phyloP scores from a whole-genome alignment of 1,140 invertebrate species.

The Drosophila carrolli region DNA sequence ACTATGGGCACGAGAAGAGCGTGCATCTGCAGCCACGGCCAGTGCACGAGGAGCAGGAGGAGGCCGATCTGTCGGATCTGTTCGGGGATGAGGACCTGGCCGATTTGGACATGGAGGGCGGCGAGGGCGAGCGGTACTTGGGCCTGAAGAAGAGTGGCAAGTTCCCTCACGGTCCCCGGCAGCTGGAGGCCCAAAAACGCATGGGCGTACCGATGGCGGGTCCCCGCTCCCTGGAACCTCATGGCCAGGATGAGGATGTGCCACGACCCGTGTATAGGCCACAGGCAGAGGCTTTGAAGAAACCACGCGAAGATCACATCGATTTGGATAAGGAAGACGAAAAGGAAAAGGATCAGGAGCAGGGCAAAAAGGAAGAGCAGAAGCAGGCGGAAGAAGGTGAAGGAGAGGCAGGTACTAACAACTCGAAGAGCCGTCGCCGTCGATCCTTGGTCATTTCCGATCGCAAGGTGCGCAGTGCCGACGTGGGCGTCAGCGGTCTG shows the following conservation, averaged over 20 bases:
- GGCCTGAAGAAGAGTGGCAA: conserved; percentile 87
- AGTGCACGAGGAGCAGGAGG: conserved; percentile 80
- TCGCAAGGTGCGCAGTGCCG: conserved; percentile 90
- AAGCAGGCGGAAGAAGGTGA: conserved; percentile 6
- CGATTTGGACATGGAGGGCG: conserved; percentile 65
- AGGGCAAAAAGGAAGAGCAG: conserved; percentile 25
- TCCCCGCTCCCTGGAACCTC: conserved; percentile 85
- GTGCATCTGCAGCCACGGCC: conserved; percentile 70
- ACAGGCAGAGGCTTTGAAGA: conserved; percentile 68
- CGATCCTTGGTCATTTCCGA: conserved; percentile 90
- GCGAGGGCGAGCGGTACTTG: conserved; percentile 74
- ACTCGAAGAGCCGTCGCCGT: conserved; percentile 80
- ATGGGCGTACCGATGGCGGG: conserved; percentile 86
- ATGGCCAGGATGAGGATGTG: conserved; percentile 30
- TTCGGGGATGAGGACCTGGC: conserved; percentile 77
- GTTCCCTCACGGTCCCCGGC: conserved; percentile 93
- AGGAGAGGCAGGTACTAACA: conserved; percentile 2
- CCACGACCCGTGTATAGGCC: conserved; percentile 75
- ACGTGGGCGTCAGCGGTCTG: conserved; percentile 93
- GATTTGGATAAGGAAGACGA: conserved; percentile 69
- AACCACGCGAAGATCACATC: conserved; percentile 70
- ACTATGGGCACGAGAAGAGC: conserved; percentile 74
- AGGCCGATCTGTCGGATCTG: conserved; percentile 73
- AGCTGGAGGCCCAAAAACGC: conserved; percentile 86
- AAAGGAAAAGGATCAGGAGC: conserved; percentile 23